Evolutionary conservation across 2,797 vertebrate species (phyloP).

Genomic region (Syndactyla subalaris): DNA sequence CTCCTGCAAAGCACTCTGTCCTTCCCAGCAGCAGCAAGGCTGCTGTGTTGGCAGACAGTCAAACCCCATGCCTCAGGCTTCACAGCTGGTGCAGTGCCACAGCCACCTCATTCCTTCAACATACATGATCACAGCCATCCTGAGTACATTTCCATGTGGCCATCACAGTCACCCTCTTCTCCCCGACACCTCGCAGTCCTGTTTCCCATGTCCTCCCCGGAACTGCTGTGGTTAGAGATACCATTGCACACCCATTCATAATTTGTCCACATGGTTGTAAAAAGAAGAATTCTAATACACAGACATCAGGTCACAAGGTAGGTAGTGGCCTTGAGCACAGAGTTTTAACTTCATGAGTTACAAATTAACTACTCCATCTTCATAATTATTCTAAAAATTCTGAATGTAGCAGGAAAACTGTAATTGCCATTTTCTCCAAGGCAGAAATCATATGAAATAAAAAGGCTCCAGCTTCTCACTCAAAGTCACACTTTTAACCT

Average conservation of each 20-base stretch:
- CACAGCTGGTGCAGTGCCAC: neutral
- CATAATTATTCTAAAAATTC: neutral
- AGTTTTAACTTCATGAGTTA: neutral
- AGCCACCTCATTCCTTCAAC: neutral
- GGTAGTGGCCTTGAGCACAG: neutral
- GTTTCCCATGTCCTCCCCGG: neutral
- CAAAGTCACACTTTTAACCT: neutral
- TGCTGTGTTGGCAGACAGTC: neutral
- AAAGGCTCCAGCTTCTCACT: neutral
- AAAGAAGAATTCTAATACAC: neutral
- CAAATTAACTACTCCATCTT: neutral
- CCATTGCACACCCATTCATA: accelerated
- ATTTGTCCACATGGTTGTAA: accelerated
- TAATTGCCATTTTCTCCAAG: neutral
- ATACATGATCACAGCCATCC: accelerated
- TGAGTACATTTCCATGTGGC: neutral
- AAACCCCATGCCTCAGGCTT: neutral
- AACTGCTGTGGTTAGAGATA: neutral
- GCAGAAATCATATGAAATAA: neutral
- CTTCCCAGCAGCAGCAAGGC: neutral
- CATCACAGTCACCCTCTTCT: neutral
- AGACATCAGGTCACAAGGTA: neutral
- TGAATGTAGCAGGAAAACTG: neutral
- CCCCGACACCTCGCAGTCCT: neutral
- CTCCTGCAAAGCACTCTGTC: neutral